Percentiles rank a stretch among this genome's conserved stretches.
Conservation (phyloP, 2,888 invertebrate genomes). For the Melanotus villosus region DNA sequence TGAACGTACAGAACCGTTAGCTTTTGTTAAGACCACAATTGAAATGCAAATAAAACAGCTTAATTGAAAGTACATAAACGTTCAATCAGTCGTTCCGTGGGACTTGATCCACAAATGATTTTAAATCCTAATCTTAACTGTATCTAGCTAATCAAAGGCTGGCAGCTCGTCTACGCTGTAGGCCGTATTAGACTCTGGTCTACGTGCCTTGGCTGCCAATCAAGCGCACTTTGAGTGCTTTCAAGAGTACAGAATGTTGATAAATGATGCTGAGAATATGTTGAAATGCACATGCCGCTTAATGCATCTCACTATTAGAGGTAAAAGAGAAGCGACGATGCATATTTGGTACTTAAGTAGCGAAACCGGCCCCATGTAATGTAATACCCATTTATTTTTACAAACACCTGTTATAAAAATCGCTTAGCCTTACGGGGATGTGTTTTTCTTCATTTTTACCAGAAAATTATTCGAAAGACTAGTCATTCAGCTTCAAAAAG, state of each 20-base stretch:
- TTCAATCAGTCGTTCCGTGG: constrained; percentile 36
- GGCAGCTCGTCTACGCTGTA: constrained; percentile 48
- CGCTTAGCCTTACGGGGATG: too few relatives aligned
- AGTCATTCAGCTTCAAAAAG: too few relatives aligned
- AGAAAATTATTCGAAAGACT: too few relatives aligned
- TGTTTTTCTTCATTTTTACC: too few relatives aligned
- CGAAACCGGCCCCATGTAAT: too few relatives aligned
- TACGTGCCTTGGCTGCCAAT: constrained; percentile 61
- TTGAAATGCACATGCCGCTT: constrained; percentile 51
- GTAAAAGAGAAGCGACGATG: constrained; percentile 11
- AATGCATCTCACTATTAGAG: constrained; percentile 15
- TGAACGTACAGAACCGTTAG: too few relatives aligned
- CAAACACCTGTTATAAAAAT: too few relatives aligned
- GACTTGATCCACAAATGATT: constrained; percentile 40
- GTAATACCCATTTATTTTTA: too few relatives aligned
- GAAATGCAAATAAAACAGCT: constrained; percentile 29
- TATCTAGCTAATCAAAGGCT: constrained; percentile 54
- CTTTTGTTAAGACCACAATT: too few relatives aligned
- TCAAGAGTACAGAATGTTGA: constrained; percentile 57
- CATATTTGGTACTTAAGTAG: constrained; percentile 28
- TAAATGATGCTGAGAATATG: constrained; percentile 55
- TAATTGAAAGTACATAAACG: constrained; percentile 42
- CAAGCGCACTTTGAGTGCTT: constrained; percentile 55
- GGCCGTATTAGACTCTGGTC: constrained; percentile 52
- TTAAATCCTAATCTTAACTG: constrained; percentile 58